These are phyloP conservation scores for Cyprinodon tularosa DNA, from an alignment of 2,113 vertebrate species.

Conservation along the genomic window DNA sequence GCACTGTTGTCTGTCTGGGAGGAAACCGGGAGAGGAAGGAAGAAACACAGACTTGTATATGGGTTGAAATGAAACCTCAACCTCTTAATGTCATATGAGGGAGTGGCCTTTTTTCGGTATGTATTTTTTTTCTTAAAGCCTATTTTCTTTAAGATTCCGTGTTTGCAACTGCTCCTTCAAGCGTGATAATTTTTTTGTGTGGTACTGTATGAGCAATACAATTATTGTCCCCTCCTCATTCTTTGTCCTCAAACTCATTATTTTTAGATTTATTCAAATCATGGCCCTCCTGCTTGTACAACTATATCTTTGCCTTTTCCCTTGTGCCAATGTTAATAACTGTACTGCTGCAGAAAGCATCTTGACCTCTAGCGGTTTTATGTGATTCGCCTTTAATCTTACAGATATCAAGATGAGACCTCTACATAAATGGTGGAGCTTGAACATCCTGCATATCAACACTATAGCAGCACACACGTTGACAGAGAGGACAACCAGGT, in stretches of 20 bases:
- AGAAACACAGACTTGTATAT: conserved; percentile 59
- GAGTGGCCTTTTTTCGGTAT: conserved; percentile 41
- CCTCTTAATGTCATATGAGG: conserved; percentile 55
- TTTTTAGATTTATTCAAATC: conserved; percentile 25
- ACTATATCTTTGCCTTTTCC: conserved; percentile 20
- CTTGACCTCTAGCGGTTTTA: conserved; percentile 59
- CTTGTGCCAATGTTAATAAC: conserved; percentile 34
- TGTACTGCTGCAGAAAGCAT: conserved; percentile 52
- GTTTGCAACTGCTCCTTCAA: conserved; percentile 33
- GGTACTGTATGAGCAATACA: conserved; percentile 44
- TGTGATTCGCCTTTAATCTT: conserved; percentile 71
- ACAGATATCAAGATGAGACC: conserved; percentile 58
- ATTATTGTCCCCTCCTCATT: conserved; percentile 35
- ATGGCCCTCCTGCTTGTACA: conserved; percentile 21
- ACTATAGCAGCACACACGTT: conserved; percentile 36
- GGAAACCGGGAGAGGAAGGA: conserved; percentile 53
- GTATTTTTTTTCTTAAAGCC: conserved; percentile 41
- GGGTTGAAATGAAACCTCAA: conserved; percentile 64
- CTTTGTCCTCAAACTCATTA: conserved; percentile 27
- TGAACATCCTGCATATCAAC: conserved; percentile 63
- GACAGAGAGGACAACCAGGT: background rate
- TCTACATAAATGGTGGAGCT: conserved; percentile 58
- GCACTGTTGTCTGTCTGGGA: conserved; percentile 53
- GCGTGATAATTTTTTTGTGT: conserved; percentile 44
- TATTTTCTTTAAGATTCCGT: conserved; percentile 34